Evolutionary conservation across 2,113 vertebrate genomes (phyloP).

Genomic region (Rhabdomys dilectus): DNA sequence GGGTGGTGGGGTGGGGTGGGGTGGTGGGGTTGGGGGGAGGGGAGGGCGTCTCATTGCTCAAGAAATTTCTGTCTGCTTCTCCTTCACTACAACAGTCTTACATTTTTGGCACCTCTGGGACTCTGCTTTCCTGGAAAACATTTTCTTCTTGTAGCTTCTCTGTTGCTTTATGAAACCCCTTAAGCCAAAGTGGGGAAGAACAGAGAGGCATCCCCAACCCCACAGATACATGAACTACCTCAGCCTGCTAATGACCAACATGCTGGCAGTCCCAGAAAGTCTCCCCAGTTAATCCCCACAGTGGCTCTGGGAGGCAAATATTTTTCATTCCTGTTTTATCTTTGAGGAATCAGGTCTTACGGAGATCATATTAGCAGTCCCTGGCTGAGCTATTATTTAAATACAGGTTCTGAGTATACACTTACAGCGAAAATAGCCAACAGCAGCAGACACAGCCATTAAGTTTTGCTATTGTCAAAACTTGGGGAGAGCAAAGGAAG

Average conservation of each 20-base stretch:
- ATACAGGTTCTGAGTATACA: not conserved
- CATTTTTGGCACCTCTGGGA: not conserved
- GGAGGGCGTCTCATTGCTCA: not conserved
- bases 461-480: not conserved
- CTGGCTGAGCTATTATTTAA: not conserved
- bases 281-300: not conserved
- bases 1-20: too few species aligned
- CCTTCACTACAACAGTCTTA: not conserved
- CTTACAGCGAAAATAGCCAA: not conserved
- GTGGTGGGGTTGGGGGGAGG: too few species aligned
- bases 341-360: slow-evolving; percentile 23
- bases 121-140: slow-evolving; percentile 22
- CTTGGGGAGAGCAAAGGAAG: not conserved
- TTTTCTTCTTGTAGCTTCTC: not conserved
- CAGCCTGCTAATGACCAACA: not conserved
- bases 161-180: not conserved
- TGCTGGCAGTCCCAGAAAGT: not conserved
- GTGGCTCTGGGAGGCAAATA: not conserved
- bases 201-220: not conserved
- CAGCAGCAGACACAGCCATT: not conserved
- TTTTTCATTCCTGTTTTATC: slow-evolving; percentile 46
- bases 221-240: not conserved
- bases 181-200: not conserved
- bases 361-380: not conserved
- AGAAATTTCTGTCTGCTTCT: not conserved